A percentile compares a stretch with the other conserved stretches of the same genome.
Evolutionary conservation across 2,113 vertebrate species (phyloP).

Genomic region (Gobio gobio): DNA sequence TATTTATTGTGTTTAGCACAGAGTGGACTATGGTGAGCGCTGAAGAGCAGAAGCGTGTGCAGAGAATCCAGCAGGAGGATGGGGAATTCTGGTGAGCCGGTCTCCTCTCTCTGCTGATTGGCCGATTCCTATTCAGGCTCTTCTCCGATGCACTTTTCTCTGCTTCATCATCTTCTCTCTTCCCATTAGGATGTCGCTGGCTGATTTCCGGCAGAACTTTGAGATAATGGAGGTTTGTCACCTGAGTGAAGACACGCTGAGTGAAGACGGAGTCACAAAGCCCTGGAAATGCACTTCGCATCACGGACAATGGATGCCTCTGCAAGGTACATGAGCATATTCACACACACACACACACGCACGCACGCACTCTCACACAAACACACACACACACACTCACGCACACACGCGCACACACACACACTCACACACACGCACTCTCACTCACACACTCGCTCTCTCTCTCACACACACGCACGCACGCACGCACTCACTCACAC

Average conservation of each 20-base stretch:
- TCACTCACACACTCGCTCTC: fast-evolving
- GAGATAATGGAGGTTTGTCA: conserved; percentile 77
- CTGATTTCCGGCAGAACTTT: conserved; percentile 78
- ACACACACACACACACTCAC: too few relatives aligned
- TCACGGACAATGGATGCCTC: conserved; percentile 73
- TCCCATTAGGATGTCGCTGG: conserved; percentile 73
- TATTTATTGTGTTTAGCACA: conserved; percentile 23
- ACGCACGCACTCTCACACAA: too few relatives aligned
- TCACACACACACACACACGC: background rate
- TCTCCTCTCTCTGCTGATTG: background rate
- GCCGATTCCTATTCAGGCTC: background rate
- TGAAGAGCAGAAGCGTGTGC: conserved; percentile 47
- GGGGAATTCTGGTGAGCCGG: conserved; percentile 66
- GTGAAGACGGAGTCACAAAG: background rate
- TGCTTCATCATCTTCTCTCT: background rate
- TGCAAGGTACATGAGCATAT: conserved; percentile 27
- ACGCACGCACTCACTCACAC: too few relatives aligned
- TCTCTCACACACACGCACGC: too few relatives aligned
- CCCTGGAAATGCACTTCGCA: conserved; percentile 70
- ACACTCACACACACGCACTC: fast-evolving
- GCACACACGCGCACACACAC: too few relatives aligned
- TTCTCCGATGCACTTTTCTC: background rate
- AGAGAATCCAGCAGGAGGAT: conserved; percentile 55
- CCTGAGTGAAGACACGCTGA: conserved; percentile 63
- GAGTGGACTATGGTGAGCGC: conserved; percentile 56